These are phyloP conservation scores for Drosophila repleta DNA, from an alignment of 1,140 invertebrate species.

Conservation along the genomic window DNA sequence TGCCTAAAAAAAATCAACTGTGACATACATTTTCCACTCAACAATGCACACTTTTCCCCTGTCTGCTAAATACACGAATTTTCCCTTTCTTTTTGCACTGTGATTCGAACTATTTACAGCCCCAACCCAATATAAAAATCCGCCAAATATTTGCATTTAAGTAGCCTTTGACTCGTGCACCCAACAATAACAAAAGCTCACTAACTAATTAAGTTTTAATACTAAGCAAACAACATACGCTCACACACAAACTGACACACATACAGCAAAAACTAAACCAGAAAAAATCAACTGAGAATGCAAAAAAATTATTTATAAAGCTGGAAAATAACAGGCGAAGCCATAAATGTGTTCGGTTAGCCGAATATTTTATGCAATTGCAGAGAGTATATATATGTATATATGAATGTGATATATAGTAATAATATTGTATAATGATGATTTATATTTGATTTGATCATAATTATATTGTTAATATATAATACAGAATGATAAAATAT, in stretches of 20 bases:
- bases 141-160: slow-evolving; percentile 37
- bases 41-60: slow-evolving; percentile 27
- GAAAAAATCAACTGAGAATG: slow-evolving; percentile 49
- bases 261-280: slow-evolving; percentile 32
- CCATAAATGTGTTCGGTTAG: slow-evolving; percentile 16
- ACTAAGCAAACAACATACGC: slow-evolving; percentile 37
- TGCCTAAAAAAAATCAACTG: too few relatives aligned
- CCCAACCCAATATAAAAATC: slow-evolving; percentile 21
- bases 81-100: slow-evolving; percentile 53
- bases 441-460: too few relatives aligned
- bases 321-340: neutral
- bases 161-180: slow-evolving; percentile 62
- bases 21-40: slow-evolving; percentile 22
- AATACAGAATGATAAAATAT: too few relatives aligned
- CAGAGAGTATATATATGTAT: neutral
- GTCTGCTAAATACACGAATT: slow-evolving; percentile 38
- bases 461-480: too few relatives aligned
- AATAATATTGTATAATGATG: too few relatives aligned
- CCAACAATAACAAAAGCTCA: slow-evolving; percentile 10
- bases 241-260: slow-evolving; percentile 30
- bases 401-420: neutral
- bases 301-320: neutral
- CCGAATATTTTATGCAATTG: slow-evolving; percentile 28
- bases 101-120: slow-evolving; percentile 42
- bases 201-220: slow-evolving; percentile 42